Conservation (phyloP, 2,888 invertebrate species). For the Tachina grossa region DNA sequence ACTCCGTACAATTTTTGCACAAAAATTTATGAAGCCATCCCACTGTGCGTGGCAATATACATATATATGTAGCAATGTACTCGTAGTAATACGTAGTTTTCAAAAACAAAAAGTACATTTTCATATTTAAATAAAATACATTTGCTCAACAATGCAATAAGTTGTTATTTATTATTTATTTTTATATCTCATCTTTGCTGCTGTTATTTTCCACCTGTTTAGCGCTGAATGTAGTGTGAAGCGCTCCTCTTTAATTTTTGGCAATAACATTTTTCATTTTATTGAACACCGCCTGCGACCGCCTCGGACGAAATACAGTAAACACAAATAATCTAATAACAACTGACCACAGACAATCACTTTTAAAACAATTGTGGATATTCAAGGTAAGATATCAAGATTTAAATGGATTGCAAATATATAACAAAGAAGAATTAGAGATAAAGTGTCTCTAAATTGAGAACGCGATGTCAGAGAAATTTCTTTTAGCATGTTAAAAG, state of each 20-base stretch:
- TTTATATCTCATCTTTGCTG: background rate
- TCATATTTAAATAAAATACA: background rate
- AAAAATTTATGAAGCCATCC: no score
- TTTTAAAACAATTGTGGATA: conserved; percentile 3
- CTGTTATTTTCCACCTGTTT: conserved; percentile 65
- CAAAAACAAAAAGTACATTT: background rate
- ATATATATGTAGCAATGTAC: no score
- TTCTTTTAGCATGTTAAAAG: background rate
- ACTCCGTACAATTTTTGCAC: no score
- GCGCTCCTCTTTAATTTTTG: conserved; percentile 25
- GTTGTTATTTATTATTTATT: background rate
- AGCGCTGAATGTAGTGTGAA: conserved; percentile 56
- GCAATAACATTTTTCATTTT: conserved; percentile 15
- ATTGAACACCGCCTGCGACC: background rate
- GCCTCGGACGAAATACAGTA: background rate
- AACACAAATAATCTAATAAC: background rate
- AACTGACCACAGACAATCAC: conserved; percentile 44
- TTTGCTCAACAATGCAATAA: background rate
- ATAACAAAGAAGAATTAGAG: no score
- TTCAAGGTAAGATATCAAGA: background rate
- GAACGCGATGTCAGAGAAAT: conserved; percentile 24
- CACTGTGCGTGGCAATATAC: no score
- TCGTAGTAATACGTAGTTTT: background rate
- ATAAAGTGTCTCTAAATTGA: background rate
- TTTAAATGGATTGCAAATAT: no score